phyloP scores from a whole-genome alignment of 2,113 vertebrate species.

The Passer montanus region DNA sequence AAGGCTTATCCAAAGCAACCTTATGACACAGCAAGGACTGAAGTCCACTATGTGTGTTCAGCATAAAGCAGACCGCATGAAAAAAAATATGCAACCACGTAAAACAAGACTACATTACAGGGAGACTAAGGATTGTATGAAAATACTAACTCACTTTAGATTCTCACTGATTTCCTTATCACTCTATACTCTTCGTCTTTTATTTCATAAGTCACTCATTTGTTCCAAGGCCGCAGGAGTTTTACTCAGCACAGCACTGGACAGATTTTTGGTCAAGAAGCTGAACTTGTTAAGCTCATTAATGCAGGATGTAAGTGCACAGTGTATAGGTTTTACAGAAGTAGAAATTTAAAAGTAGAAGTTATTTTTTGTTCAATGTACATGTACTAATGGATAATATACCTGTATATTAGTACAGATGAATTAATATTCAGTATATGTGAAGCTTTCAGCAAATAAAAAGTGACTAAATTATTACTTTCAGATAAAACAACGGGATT shows the following conservation, averaged over 20 bases:
- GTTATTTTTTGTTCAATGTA: neutral
- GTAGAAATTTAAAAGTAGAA: neutral
- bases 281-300: neutral
- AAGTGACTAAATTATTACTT: neutral
- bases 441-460: neutral
- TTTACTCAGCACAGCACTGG: neutral
- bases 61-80: accelerated
- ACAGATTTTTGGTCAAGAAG: neutral
- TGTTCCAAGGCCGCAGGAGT: neutral
- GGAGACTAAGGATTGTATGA: neutral
- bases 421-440: neutral
- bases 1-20: neutral
- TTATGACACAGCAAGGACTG: neutral
- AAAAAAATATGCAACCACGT: neutral
- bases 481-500: neutral
- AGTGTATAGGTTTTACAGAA: neutral
- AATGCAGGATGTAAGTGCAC: neutral
- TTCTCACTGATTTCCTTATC: neutral
- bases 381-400: neutral
- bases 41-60: neutral
- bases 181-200: neutral
- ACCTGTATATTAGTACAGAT: neutral
- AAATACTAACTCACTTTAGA: neutral
- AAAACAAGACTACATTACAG: neutral
- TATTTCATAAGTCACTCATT: neutral